Conservation (phyloP, 35 echinoderm and acorn worm species). For the Anneissia japonica region DNA sequence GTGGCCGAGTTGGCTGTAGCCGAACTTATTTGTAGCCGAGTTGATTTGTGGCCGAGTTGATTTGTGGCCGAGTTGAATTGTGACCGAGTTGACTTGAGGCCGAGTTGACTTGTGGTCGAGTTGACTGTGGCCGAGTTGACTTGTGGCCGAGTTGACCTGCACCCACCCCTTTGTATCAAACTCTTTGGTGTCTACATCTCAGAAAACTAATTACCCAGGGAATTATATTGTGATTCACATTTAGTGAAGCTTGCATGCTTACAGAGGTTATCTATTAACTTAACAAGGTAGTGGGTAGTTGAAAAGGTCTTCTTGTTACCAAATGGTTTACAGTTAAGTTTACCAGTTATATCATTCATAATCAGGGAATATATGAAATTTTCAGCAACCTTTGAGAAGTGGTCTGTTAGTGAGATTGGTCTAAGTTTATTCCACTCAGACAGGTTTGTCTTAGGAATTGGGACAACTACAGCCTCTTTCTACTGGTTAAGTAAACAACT, state of each 20-base stretch:
- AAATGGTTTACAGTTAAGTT: conserved; percentile 42
- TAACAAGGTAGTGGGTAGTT: conserved; percentile 32
- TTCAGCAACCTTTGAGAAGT: conserved; percentile 34
- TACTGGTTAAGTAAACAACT: conserved; percentile 26
- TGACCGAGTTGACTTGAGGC: too few species aligned
- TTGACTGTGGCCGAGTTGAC: too few species aligned
- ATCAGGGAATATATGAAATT: conserved; percentile 29
- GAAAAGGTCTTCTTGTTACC: conserved; percentile 39
- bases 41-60: too few species aligned
- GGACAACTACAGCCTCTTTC: conserved; percentile 55
- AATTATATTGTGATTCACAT: too few species aligned
- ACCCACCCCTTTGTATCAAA: too few species aligned
- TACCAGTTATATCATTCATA: background rate
- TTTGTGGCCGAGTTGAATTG: too few species aligned
- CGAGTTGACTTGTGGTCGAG: too few species aligned
- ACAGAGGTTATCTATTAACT: conserved; percentile 23
- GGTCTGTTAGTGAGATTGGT: conserved; percentile 41
- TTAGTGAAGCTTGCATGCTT: conserved; percentile 25
- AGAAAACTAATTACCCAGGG: too few species aligned
- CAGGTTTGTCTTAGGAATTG: conserved; percentile 44
- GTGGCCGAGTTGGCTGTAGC: too few species aligned
- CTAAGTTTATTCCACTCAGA: conserved; percentile 42
- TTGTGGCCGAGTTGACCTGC: too few species aligned
- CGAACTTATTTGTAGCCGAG: too few species aligned
- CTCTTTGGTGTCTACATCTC: too few species aligned